Conservation (phyloP, 2,888 invertebrate genomes). For the Eumerus sabulonum region DNA sequence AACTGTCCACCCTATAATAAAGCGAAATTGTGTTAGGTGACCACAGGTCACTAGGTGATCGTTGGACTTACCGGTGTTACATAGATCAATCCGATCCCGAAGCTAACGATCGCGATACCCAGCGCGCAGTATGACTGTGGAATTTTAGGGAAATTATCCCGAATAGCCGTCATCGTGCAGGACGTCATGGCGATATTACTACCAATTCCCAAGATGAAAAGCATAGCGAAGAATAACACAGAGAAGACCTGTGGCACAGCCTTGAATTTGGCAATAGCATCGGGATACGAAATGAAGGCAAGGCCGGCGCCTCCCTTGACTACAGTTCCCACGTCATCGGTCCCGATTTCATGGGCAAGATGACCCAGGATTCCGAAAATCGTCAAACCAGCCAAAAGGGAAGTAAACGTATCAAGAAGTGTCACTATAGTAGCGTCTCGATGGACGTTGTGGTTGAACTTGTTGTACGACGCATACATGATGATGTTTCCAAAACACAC, state of each 20-base stretch:
- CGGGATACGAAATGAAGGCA: constrained; percentile 82
- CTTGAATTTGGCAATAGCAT: constrained; percentile 81
- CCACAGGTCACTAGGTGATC: no score
- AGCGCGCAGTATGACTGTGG: constrained; percentile 81
- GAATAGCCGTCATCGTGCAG: constrained; percentile 79
- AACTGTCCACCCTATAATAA: constrained; percentile 87
- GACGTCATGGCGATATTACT: constrained; percentile 80
- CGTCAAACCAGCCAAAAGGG: constrained; percentile 81
- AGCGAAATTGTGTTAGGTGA: neutral
- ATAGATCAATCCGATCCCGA: constrained; percentile 82
- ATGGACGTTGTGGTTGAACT: constrained; percentile 82
- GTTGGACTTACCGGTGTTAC: constrained; percentile 82
- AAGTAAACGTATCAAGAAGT: constrained; percentile 81
- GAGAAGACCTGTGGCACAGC: constrained; percentile 81
- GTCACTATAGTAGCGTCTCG: constrained; percentile 82
- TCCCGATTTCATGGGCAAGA: constrained; percentile 80
- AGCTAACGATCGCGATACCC: constrained; percentile 79
- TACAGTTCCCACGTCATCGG: constrained; percentile 79
- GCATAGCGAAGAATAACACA: constrained; percentile 81
- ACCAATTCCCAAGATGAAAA: constrained; percentile 81
- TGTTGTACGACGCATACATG: constrained; percentile 83
- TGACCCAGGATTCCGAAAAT: constrained; percentile 82
- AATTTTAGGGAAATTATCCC: constrained; percentile 79
- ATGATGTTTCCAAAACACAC: constrained; percentile 83
- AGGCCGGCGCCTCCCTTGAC: constrained; percentile 81